A percentile compares a stretch with the other conserved stretches of the same genome.
Conservation (phyloP, 2,888 invertebrate genomes). For the Syrista parreyssii region DNA sequence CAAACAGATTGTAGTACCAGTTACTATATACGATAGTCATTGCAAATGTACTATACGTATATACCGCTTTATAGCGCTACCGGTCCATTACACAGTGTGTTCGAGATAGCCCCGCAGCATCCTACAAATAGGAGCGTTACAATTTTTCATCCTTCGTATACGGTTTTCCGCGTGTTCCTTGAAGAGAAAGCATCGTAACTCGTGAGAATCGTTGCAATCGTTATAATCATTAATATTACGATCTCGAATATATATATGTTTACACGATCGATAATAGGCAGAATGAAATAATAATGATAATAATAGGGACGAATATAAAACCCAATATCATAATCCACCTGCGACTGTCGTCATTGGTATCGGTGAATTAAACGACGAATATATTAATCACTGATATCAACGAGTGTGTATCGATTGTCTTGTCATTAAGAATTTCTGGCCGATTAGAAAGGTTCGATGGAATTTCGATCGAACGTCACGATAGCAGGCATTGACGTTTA, state of each 20-base stretch:
- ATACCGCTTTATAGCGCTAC: background rate
- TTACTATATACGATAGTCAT: background rate
- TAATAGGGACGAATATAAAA: background rate
- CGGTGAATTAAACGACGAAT: background rate
- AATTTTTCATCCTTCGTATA: background rate
- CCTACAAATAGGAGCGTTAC: background rate
- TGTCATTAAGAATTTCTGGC: background rate
- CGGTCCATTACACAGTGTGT: background rate
- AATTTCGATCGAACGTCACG: background rate
- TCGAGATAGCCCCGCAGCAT: background rate
- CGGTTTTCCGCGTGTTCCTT: background rate
- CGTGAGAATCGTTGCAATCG: background rate
- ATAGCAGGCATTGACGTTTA: background rate
- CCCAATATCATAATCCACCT: background rate
- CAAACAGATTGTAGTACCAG: too few relatives aligned
- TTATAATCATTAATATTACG: background rate
- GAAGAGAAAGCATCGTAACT: background rate
- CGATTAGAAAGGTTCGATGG: background rate
- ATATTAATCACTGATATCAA: background rate
- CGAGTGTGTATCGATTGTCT: background rate
- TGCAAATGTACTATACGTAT: background rate
- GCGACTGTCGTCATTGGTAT: background rate
- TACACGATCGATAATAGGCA: background rate
- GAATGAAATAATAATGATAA: background rate
- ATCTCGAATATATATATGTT: background rate